phyloP scores from a whole-genome alignment of 2,113 vertebrate genomes.

The Dissostichus mawsoni region DNA sequence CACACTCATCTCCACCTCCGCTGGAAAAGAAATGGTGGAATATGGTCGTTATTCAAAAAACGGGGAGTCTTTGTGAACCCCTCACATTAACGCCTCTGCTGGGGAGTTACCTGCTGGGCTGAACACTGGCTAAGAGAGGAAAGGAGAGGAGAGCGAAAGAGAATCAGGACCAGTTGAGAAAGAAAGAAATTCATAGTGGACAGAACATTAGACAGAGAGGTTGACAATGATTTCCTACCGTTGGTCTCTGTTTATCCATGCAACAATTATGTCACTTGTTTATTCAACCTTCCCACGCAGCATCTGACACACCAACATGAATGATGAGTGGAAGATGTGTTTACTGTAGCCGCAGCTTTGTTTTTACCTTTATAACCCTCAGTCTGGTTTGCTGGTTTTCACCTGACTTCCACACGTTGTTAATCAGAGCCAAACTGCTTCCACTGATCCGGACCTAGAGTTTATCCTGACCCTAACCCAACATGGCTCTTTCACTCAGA shows the following conservation, averaged over 20 bases:
- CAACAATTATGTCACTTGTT: neutral
- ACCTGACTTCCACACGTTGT: neutral
- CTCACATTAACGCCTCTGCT: constrained; percentile 46
- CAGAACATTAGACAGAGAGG: no score
- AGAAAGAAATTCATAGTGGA: no score
- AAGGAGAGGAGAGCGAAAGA: neutral
- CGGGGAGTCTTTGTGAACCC: constrained; percentile 29
- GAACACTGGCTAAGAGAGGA: constrained; percentile 10
- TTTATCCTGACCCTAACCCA: constrained; percentile 5
- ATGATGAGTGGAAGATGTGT: neutral
- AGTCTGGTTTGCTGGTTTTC: neutral
- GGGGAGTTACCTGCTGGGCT: constrained; percentile 46
- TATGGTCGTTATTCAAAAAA: constrained; percentile 23
- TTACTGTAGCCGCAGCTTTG: constrained; percentile 14
- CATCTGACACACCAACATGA: neutral
- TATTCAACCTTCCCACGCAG: neutral
- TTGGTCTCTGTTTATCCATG: no score
- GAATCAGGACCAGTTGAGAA: neutral
- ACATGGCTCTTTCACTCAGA: neutral
- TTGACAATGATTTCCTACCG: no score
- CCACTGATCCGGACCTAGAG: neutral
- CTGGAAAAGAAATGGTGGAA: neutral
- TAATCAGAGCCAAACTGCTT: neutral
- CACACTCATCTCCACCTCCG: constrained; percentile 37
- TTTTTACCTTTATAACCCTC: constrained; percentile 9